Base-by-base conservation (phyloP, 2,888 invertebrate species). In the Cryptus armator region DNA sequence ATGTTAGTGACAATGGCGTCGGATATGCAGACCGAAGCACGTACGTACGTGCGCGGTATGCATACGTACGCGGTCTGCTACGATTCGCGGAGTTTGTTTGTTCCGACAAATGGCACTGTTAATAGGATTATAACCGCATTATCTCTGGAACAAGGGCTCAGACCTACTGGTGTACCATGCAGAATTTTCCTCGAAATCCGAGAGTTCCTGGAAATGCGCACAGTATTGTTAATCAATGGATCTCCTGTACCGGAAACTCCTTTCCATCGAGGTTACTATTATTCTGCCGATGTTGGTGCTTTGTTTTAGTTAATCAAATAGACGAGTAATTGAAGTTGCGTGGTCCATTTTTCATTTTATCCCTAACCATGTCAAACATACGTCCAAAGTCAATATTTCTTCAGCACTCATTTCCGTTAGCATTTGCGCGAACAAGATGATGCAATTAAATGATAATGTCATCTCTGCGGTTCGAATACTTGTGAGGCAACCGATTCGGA, bases 21-120 rank as follows among this genome's bases (percentile, higher is more conserved):
- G 86, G 86, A 86, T 87, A 76, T 86, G 85, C 76, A 84, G 85
- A 86, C 79, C 75, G 81, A 77, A 78, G 87, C 88, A 88, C 87
- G 88, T 90, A 88, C 86, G 29, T 70, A 53, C 71, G 48, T 75
- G 82, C 77, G n/a, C 56, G 37, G 53, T 80, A 71, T 29, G 53
- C 66, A 72, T 74, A 80, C 72, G 80, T 80, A 66, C 56, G 44
- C 24, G 19, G 46, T 44, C 71, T 37, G 5, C 43, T 43, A 37
- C 46, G 14, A 66, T 24, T 10, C 46, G 83, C 81, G 86, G 74
- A 86, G 86, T 90, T 90, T 89, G 87, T 91, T 90, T 90, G 89
- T 90, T 89, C 88, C 89, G 86, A 89, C 90, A 90, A 91, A 89
- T 89, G 86, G 88, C 88, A 89, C 84, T 85, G 88, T 84, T 91